Evolutionary conservation across 2,797 vertebrate genomes (phyloP), one percentile per base, ranked within the genome.

Genomic region (Nasua narica): DNA sequence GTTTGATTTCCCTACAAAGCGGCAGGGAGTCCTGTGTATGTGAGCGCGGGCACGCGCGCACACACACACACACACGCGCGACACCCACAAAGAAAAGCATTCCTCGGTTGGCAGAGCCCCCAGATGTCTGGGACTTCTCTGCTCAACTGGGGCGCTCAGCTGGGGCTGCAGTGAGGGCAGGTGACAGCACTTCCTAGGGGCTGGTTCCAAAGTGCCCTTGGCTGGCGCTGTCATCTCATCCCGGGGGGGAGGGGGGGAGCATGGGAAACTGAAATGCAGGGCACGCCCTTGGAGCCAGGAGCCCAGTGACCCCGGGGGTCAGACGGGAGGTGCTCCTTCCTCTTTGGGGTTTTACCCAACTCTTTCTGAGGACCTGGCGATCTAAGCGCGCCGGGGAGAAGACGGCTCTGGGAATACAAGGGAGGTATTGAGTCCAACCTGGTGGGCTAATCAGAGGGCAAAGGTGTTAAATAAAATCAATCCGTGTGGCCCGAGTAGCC

Each of bases 31-130:
- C 54, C 32, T 1, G 3, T 32, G 23, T 27, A 0, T 6, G 5
- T 0, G 9, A 37, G 12, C 4, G 0, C 10, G 52, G 13, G n/a
- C 40, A 40, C 6, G 40, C 40, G n/a, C 1, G 0, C 43, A 6
- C n/a, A 6, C 37, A 19, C 14, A 16, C 6, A 2, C n/a, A n/a
- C n/a, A n/a, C n/a, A n/a, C n/a, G n/a, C n/a, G n/a, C 14, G 1
- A 13, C 43, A 46, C 50, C 1, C 43, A 50, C 40, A 37, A 29
- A 40, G 12, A 48, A 35, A 78, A 69, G 40, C 50, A 32, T 35
- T 25, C 82, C 56, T 32, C 3, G 0, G 5, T 7, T 18, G 0
- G 19, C 10, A 35, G 56, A 21, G 48, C 40, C 35, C 84, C 60
- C 58, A 3, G 52, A 25, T 29, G 25, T 7, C 21, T 5, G 4